Percentiles rank a stretch among this genome's conserved stretches.
These are phyloP conservation scores for Chloroceryle aenea DNA, from an alignment of 2,113 vertebrate genomes.

Conservation along the genomic window DNA sequence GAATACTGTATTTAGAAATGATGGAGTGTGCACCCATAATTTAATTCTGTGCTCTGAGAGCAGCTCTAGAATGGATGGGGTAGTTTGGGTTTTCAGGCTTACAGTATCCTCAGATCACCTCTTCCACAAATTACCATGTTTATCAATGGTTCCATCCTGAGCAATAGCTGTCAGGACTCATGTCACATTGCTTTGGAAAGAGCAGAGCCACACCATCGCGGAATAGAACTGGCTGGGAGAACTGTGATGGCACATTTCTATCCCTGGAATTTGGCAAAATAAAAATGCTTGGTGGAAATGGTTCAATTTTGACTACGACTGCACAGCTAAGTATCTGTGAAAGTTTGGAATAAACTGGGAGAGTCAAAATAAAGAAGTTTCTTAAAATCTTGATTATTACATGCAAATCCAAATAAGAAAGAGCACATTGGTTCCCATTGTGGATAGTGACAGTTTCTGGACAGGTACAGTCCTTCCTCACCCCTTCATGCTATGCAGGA, in stretches of 20 bases:
- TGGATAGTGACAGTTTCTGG: rapidly evolving
- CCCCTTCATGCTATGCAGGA: rapidly evolving
- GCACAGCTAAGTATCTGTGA: neutral
- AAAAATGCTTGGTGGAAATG: neutral
- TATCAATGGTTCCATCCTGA: neutral
- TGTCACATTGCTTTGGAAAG: neutral
- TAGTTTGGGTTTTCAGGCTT: neutral
- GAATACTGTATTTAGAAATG: neutral
- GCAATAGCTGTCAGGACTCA: neutral
- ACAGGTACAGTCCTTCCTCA: neutral
- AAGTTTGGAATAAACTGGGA: neutral
- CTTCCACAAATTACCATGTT: neutral
- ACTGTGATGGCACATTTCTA: neutral
- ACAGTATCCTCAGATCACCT: neutral
- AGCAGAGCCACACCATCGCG: neutral
- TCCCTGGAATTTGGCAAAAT: neutral
- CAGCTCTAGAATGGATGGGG: neutral
- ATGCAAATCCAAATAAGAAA: neutral
- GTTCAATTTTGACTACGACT: neutral
- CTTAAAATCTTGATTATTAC: neutral
- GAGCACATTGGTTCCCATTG: neutral
- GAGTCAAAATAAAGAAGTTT: neutral
- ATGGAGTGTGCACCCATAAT: neutral
- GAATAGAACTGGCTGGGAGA: neutral
- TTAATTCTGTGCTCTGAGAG: neutral